Conservation (phyloP, 1,140 invertebrate genomes). For the Drosophila lowei region DNA sequence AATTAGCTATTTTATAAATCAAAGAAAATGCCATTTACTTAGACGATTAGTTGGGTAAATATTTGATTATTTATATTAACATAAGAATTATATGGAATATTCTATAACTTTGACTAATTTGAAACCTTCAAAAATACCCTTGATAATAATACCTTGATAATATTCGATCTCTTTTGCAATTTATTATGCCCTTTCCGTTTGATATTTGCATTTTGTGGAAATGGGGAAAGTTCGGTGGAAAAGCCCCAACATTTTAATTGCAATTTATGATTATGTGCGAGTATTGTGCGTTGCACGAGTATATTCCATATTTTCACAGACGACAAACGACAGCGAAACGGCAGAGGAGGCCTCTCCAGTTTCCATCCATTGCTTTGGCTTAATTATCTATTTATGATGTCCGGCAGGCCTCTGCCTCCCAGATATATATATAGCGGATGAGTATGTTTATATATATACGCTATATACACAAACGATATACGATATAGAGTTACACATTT, state of each 20-base stretch:
- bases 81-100: too few relatives aligned
- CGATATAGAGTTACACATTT: slow-evolving; percentile 31
- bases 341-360: background rate
- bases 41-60: too few relatives aligned
- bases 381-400: slow-evolving; percentile 74
- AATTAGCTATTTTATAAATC: too few relatives aligned
- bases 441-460: slow-evolving; percentile 6
- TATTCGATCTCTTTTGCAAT: too few relatives aligned
- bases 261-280: background rate
- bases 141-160: too few relatives aligned
- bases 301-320: slow-evolving; percentile 3
- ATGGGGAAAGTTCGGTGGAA: background rate
- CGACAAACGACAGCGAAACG: background rate
- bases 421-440: slow-evolving; percentile 9
- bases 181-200: too few relatives aligned
- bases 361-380: slow-evolving; percentile 26
- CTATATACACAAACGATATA: background rate
- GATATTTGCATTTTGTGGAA: too few relatives aligned
- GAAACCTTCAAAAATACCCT: too few relatives aligned
- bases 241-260: slow-evolving; percentile 27
- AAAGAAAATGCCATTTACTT: too few relatives aligned
- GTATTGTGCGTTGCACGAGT: slow-evolving; percentile 9
- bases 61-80: too few relatives aligned
- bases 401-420: slow-evolving; percentile 22
- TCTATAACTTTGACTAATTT: too few relatives aligned